Conservation (phyloP, 1,140 invertebrate species). For the Phortica variegata region DNA sequence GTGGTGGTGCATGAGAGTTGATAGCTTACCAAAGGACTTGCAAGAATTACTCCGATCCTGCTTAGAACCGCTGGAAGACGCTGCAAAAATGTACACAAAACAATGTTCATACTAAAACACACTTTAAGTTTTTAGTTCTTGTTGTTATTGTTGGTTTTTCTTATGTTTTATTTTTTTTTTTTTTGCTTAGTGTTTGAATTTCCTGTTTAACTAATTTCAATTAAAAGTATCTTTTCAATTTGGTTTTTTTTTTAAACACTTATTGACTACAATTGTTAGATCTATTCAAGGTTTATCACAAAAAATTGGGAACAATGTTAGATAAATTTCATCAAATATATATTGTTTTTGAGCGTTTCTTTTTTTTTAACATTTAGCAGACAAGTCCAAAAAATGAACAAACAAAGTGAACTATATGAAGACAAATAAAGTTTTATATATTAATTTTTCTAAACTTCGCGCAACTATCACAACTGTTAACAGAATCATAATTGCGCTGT, state of each 20-base stretch:
- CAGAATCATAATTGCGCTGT: too few species aligned
- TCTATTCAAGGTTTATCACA: conserved; percentile 37
- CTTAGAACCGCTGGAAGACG: conserved; percentile 87
- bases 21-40: conserved; percentile 88
- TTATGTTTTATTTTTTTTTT: conserved; percentile 18
- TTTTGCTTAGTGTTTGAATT: conserved; percentile 20
- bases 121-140: conserved; percentile 47
- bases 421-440: too few species aligned
- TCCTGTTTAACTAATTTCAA: background rate
- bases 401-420: too few species aligned
- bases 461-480: too few species aligned
- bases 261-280: conserved; percentile 21
- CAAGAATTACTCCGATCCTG: conserved; percentile 90
- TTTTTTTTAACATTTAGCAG: too few species aligned
- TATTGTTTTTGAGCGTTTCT: too few species aligned
- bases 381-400: too few species aligned
- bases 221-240: conserved; percentile 16
- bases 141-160: conserved; percentile 18
- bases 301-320: conserved; percentile 57
- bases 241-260: conserved; percentile 20
- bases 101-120: conserved; percentile 58
- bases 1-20: conserved; percentile 48
- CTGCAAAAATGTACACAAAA: conserved; percentile 68
- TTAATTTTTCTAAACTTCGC: too few species aligned
- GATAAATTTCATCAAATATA: conserved; percentile 12